These are phyloP conservation scores for Mugil cephalus DNA, from an alignment of 2,113 vertebrate species.

Conservation along the genomic window DNA sequence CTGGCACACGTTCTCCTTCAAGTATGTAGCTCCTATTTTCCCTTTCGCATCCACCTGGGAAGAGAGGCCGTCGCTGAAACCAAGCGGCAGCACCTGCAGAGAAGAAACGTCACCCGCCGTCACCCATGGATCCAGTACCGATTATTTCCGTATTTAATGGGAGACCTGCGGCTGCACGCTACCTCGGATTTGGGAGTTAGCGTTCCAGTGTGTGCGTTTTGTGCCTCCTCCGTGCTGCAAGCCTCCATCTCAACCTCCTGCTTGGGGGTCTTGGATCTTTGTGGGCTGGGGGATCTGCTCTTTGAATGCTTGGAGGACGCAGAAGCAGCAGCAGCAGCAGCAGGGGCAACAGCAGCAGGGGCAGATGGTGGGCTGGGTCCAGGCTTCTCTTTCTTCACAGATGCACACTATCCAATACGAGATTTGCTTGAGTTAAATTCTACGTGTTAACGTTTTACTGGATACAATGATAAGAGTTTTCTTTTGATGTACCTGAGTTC, in stretches of 20 bases:
- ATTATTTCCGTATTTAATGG: not conserved
- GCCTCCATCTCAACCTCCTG: slow-evolving; percentile 55
- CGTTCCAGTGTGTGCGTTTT: slow-evolving; percentile 58
- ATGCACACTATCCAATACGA: slow-evolving; percentile 56
- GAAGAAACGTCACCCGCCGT: not conserved
- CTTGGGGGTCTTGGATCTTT: slow-evolving; percentile 43
- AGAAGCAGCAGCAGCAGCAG: slow-evolving; percentile 13
- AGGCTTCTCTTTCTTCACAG: slow-evolving; percentile 68
- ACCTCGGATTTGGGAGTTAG: slow-evolving; percentile 77
- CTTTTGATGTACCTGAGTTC: slow-evolving; percentile 69
- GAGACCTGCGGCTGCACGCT: not conserved
- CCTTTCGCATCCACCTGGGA: slow-evolving; percentile 87
- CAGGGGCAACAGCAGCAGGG: slow-evolving; percentile 21
- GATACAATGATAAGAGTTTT: not conserved
- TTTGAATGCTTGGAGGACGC: slow-evolving; percentile 24
- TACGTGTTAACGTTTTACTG: not conserved
- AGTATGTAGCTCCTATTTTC: slow-evolving; percentile 90
- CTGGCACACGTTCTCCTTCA: slow-evolving; percentile 99
- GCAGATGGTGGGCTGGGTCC: slow-evolving; percentile 37
- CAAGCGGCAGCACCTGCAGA: slow-evolving; percentile 57
- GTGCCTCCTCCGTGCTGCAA: slow-evolving; percentile 57
- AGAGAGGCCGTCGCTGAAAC: slow-evolving; percentile 72
- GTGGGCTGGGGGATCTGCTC: slow-evolving; percentile 44
- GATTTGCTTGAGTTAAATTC: not conserved
- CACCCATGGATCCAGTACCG: not conserved